Evolutionary conservation across 2,113 vertebrate species (phyloP).

Genomic region (Hemichromis elongatus): DNA sequence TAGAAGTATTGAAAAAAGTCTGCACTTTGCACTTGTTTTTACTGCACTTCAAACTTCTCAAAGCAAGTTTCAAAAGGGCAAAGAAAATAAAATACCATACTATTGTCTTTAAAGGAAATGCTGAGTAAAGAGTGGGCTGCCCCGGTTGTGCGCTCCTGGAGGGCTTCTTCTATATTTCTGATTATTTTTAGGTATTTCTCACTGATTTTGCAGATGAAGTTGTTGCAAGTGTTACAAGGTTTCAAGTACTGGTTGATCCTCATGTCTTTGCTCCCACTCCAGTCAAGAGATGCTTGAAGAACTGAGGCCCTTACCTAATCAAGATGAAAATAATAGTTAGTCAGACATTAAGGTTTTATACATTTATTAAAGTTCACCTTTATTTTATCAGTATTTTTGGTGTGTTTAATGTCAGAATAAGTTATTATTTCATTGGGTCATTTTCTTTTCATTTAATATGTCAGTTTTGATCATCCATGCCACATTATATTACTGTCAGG

Average conservation of each 20-base stretch:
- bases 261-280: not conserved
- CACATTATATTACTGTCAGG: not conserved
- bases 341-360: not conserved
- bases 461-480: not conserved
- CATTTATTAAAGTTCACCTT: not conserved
- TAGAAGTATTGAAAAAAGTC: not conserved
- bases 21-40: not conserved
- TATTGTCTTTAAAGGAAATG: not conserved
- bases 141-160: not conserved
- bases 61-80: not conserved
- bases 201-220: not conserved
- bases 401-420: not conserved
- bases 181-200: not conserved
- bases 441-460: not conserved
- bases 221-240: not conserved
- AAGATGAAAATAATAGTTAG: not conserved
- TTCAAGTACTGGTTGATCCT: not conserved
- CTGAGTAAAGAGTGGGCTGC: not conserved
- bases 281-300: not conserved
- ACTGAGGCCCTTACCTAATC: not conserved
- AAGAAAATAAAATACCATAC: not conserved
- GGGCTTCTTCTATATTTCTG: not conserved
- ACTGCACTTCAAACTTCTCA: not conserved
- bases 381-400: not conserved
- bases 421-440: not conserved